Percentiles rank a stretch among this genome's conserved stretches.
Evolutionary conservation across 2,113 vertebrate species (phyloP).

Genomic region (Leuciscus idus): DNA sequence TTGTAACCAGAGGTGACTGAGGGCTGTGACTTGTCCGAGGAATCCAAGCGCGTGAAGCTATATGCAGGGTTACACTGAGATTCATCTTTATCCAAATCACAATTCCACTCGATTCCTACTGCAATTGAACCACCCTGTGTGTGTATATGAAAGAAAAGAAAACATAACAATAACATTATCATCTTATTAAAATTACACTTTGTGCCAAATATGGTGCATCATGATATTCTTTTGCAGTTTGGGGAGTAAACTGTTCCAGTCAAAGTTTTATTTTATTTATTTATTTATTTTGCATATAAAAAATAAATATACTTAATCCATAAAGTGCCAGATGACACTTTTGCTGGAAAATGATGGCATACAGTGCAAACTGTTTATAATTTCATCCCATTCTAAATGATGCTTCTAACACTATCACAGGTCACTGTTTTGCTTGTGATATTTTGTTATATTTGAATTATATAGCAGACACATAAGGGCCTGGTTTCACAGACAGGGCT

Average conservation of each 20-base stretch:
- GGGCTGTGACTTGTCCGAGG: conserved; percentile 67
- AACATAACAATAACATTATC: background rate
- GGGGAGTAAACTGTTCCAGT: background rate
- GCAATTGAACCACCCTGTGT: conserved; percentile 90
- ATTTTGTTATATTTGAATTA: background rate
- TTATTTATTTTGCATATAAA: background rate
- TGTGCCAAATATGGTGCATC: background rate
- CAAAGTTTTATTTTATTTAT: background rate
- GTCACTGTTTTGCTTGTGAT: background rate
- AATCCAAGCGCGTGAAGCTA: conserved; percentile 90
- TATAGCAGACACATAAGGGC: background rate
- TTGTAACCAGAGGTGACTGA: conserved; percentile 90
- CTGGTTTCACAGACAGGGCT: too few species aligned
- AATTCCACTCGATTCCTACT: conserved; percentile 92
- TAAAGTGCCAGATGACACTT: background rate
- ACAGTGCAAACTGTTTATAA: background rate
- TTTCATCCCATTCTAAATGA: background rate
- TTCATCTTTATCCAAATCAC: conserved; percentile 88
- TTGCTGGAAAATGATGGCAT: background rate
- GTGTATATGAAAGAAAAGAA: background rate
- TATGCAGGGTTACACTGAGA: conserved; percentile 88
- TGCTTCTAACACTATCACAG: background rate
- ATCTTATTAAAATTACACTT: background rate
- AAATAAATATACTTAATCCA: background rate
- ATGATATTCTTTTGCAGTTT: background rate